phyloP scores from a whole-genome alignment of 2,888 invertebrate genomes.

The Trissoscelio sp. region DNA sequence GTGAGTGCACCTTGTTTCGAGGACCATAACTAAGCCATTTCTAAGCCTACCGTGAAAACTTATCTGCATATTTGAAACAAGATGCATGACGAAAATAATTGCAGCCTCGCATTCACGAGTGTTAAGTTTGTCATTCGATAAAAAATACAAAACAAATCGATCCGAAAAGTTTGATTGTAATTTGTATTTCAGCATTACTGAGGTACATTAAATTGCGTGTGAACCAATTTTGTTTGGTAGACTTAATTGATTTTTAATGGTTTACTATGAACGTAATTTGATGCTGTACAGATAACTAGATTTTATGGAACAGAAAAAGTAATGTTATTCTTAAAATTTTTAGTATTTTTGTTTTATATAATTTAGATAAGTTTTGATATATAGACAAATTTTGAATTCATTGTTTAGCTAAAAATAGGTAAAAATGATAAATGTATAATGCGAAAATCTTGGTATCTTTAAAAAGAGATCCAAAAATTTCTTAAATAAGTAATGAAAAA shows the following conservation, averaged over 20 bases:
- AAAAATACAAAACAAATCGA: too few relatives aligned
- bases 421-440: too few relatives aligned
- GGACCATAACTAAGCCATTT: conserved; percentile 12
- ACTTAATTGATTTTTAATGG: conserved; percentile 41
- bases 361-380: too few relatives aligned
- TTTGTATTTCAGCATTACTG: conserved; percentile 6
- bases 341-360: too few relatives aligned
- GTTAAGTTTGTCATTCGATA: neutral
- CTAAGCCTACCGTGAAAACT: conserved; percentile 14
- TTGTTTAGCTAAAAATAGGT: too few relatives aligned
- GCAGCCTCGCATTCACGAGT: neutral
- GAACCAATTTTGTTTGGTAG: neutral
- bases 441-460: too few relatives aligned
- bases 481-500: too few relatives aligned
- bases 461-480: too few relatives aligned
- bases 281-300: conserved; percentile 1
- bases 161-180: conserved; percentile 11
- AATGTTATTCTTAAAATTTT: too few relatives aligned
- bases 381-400: too few relatives aligned
- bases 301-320: neutral
- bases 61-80: neutral
- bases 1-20: conserved; percentile 23
- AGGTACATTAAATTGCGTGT: neutral
- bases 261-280: conserved; percentile 8
- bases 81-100: neutral